Evolutionary conservation across 2,797 vertebrate species (phyloP), one percentile per base, ranked within the genome.

Genomic region (Tamandua tetradactyla): DNA sequence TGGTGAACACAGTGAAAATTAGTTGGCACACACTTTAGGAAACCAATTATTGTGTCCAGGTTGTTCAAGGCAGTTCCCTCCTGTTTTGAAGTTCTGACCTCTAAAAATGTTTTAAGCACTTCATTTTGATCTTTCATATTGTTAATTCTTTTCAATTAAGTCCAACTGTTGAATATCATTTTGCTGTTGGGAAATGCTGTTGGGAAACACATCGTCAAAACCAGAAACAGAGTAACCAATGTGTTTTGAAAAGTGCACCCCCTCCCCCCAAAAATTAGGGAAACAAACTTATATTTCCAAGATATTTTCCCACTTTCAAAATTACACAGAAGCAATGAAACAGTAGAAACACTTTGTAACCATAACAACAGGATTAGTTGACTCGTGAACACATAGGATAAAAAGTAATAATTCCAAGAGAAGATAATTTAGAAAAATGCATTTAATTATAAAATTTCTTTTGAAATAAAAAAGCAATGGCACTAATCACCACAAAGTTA

Each of bases 401-500:
- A 84, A 90, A 95, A 66, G 66, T 25, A 98, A 97, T 93, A 88
- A 98, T 93, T 94, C 87, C 94, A 97, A 93, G 93, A 98, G 87
- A 97, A 96, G 94, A 97, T 55, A 40, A 78, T 93, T 94, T 97
- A 97, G 96, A 97, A 98, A 98, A 97, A 97, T 87, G 59, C 81
- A 87, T 98, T 98, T 98, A 98, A 98, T 98, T 98, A 98, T 64
- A 98, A 98, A 98, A 98, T 87, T 96, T 94, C 8, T 30, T 89
- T 97, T 98, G 97, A 96, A 97, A 98, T 98, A 97, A 97, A 98
- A 98, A 98, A 92, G 93, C 95, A 98, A 98, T 98, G 98, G 98
- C 98, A 98, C 98, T 94, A 98, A 97, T 96, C 96, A 98, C 94
- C 93, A 96, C 95, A 64, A 75, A 96, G 89, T 97, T 97, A 97